Evolutionary conservation across 2,797 vertebrate genomes (phyloP), one percentile per base, ranked within the genome.

Genomic region (Decapterus maruadsi): DNA sequence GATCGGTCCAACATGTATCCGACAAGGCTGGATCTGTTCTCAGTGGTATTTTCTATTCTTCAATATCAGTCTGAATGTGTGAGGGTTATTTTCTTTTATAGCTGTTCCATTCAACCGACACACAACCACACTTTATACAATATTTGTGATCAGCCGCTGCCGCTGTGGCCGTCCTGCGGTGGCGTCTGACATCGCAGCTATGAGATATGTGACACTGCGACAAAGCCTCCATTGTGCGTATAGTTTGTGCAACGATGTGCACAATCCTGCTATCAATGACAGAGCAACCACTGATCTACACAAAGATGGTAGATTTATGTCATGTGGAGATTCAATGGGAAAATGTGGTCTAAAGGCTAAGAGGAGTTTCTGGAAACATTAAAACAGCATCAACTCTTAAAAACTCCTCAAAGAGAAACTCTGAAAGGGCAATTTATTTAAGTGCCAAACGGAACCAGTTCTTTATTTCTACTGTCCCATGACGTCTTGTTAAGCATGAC

Each of bases 1-100:
- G 50, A 61, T 20, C 56, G 31, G 42, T 58, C 8, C 42, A 19
- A 66, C 26, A 34, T 65, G 54, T 7, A 58, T 48, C 58, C 65
- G 34, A 81, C 72, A 59, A 79, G 38, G 55, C 74, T 60, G 17
- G n/a, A 45, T 77, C 48, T 82, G 61, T 85, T 77, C 61, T 70
- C 61, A 8, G 0, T 50, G 65, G 73, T 56, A 64, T 70, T 75
- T 67, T 68, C 10, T 72, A 20, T 12, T 46, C 8, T 54, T 31
- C n/a, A 57, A 43, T 72, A 31, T 62, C 14, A 16, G 34, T 22
- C 1, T 42, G 14, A 26, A 60, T 56, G 38, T 62, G 69, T 65
- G 63, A 67, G 54, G 50, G 45, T 55, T 12, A 50, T 54, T 51
- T 43, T 58, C 31, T 34, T 75, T 75, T 55, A 43, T 45, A 36